Percentiles rank a stretch among this genome's conserved stretches.
Conservation (phyloP, 2,888 invertebrate species). For the Netelia virgata region DNA sequence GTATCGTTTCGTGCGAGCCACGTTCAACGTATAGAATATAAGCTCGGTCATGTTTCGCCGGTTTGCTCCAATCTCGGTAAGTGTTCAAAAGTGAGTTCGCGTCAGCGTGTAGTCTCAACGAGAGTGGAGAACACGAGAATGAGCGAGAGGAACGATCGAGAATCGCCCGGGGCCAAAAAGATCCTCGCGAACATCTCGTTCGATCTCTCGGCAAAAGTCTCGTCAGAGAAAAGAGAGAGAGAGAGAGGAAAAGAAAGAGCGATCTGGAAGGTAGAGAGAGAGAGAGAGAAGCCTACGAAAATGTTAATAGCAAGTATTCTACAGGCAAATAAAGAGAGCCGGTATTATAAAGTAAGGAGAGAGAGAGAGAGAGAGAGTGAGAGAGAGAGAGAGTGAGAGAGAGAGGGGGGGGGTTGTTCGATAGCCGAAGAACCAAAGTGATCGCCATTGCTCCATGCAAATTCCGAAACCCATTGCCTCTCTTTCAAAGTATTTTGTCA, state of each 20-base stretch:
- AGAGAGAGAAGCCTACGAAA: slow-evolving; percentile 42
- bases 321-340: slow-evolving; percentile 31
- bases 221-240: neutral
- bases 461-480: slow-evolving; percentile 44
- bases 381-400: slow-evolving; percentile 19
- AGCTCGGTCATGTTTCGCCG: slow-evolving; percentile 50
- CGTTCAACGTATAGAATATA: slow-evolving; percentile 14
- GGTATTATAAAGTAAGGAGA: slow-evolving; percentile 27
- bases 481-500: slow-evolving; percentile 1
- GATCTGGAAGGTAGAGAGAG: neutral
- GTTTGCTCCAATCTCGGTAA: slow-evolving; percentile 64
- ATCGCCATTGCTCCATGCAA: slow-evolving; percentile 60
- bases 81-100: slow-evolving; percentile 62
- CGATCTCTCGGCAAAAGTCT: slow-evolving; percentile 54
- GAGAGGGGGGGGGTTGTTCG: slow-evolving; percentile 43
- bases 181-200: slow-evolving; percentile 61
- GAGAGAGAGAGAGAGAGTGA: slow-evolving; percentile 23
- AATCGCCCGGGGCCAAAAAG: slow-evolving; percentile 54
- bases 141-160: slow-evolving; percentile 63
- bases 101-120: slow-evolving; percentile 20
- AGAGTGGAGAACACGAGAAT: slow-evolving; percentile 48
- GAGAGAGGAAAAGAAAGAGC: too few relatives aligned
- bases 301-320: slow-evolving; percentile 57
- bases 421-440: slow-evolving; percentile 38
- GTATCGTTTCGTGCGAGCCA: slow-evolving; percentile 6